Evolutionary conservation across 2,888 invertebrate genomes (phyloP).

Genomic region (Podabrus alpinus): DNA sequence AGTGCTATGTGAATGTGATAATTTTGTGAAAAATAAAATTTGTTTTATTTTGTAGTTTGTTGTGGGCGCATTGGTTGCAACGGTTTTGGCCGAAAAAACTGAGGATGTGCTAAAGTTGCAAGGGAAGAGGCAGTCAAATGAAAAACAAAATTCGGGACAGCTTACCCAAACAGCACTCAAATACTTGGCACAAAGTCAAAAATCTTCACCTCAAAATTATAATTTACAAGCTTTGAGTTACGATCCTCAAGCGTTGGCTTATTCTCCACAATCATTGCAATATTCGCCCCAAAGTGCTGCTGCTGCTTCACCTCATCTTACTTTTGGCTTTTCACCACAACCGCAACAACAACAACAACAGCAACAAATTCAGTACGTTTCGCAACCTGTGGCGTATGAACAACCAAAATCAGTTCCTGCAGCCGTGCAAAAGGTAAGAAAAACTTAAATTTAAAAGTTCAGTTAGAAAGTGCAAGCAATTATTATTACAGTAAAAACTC

Average conservation of each 20-base stretch:
- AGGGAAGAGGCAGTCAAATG: neutral
- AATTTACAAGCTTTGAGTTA: slow-evolving; percentile 21
- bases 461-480: neutral
- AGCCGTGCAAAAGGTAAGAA: slow-evolving; percentile 9
- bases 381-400: slow-evolving; percentile 19
- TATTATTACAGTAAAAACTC: neutral
- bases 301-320: slow-evolving; percentile 9
- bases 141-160: neutral
- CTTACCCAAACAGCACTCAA: neutral
- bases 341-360: slow-evolving; percentile 30
- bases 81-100: neutral
- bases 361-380: slow-evolving; percentile 21
- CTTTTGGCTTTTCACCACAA: slow-evolving; percentile 27
- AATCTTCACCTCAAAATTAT: neutral
- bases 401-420: slow-evolving; percentile 21
- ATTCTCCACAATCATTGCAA: slow-evolving; percentile 5
- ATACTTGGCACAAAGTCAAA: neutral
- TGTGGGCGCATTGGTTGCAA: neutral
- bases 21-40: neutral
- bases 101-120: neutral
- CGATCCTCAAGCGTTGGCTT: slow-evolving; percentile 2
- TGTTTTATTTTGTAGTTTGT: neutral
- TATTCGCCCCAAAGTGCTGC: neutral
- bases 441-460: neutral
- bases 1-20: neutral